Base-by-base conservation (phyloP, 2,888 invertebrate species). In the Acleris holmiana region DNA sequence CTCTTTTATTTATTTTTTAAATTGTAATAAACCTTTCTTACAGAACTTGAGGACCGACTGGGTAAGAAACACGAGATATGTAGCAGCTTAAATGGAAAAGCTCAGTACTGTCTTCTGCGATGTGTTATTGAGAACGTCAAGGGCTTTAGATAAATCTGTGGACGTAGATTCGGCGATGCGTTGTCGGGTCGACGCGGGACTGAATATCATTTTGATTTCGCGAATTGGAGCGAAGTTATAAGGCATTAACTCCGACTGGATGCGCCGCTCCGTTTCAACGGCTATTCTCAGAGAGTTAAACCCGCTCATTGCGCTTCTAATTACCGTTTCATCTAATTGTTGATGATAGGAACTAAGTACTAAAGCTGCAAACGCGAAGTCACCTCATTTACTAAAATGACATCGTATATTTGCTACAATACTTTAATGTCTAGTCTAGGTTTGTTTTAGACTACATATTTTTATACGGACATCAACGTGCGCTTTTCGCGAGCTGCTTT, bases 131-230 rank as follows among this genome's bases (percentile, higher is more conserved):
- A 44, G 17, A n/a, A 17, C 44, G n/a, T 44, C 35, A 15, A 18
- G 21, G 15, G 19, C 44, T 55, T 23, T 55, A 23, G 44, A 55
- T 23, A 21, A 54, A 54, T 54, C 19, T 25, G 23, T 10, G 23
- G 41, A 19, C 44, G 23, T 10, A 25, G 41, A n/a, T 3, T 2
- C 15, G 41, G 15, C 4, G 4, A 19, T 13, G 35, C 54, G 41
- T n/a, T 15, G n/a, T 3, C 41, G 1, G 18, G 40, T 5, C 10
- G 41, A n/a, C 18, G n/a, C 56, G 66, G 53, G 13, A 56, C 57
- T 66, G 66, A 66, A 58, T 69, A 65, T n/a, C 68, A 68, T 47
- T 47, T 59, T 71, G 69, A 72, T 71, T 80, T 76, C 13, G 35
- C 35, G 13, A 35, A 35, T 35, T n/a, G 41, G 8, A n/a, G 44